Percentiles rank a stretch among this genome's conserved stretches.
phyloP scores from a whole-genome alignment of 1,140 invertebrate genomes.

The Vollenhovia emeryi region DNA sequence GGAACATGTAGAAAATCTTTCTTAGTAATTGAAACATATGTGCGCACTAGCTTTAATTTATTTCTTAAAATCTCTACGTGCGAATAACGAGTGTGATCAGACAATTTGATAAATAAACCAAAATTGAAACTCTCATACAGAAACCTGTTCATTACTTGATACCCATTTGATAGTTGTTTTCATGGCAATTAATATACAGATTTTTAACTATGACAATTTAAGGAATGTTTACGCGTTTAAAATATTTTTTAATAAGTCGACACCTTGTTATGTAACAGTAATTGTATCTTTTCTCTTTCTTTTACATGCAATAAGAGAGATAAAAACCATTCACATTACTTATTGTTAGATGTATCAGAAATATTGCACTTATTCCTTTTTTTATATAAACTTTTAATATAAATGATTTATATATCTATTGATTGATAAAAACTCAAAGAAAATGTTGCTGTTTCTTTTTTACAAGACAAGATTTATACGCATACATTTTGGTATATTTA shows the following conservation, averaged over 20 bases:
- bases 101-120: constrained; percentile 55
- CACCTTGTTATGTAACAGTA: too few species aligned
- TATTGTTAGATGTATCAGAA: background rate
- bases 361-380: background rate
- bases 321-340: constrained; percentile 1
- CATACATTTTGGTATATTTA: background rate
- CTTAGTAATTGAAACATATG: constrained; percentile 27
- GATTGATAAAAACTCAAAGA: background rate
- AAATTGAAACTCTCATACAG: constrained; percentile 25
- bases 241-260: background rate
- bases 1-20: constrained; percentile 32
- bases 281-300: background rate
- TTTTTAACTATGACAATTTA: background rate
- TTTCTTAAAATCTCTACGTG: constrained; percentile 37
- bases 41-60: constrained; percentile 46
- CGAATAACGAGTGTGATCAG: constrained; percentile 26
- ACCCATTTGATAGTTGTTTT: background rate
- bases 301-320: background rate
- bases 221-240: background rate
- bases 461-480: background rate
- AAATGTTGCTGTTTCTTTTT: background rate
- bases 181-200: background rate
- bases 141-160: constrained; percentile 1
- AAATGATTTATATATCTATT: constrained; percentile 6
- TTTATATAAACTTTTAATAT: background rate